phyloP scores from a whole-genome alignment of 2,888 invertebrate species.

The Taenaris catops region DNA sequence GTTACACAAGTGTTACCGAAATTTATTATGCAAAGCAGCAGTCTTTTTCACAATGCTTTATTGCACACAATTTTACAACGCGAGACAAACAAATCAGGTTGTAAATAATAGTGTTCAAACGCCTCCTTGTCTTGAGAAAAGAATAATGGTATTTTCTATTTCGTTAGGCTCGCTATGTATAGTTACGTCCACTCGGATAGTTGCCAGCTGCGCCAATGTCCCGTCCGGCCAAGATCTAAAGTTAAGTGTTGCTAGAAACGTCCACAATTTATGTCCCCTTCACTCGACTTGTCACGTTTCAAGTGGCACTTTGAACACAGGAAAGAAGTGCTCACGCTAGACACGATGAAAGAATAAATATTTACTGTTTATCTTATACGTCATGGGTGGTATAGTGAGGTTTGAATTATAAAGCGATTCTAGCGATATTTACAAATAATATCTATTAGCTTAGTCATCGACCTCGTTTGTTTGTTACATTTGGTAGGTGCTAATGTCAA shows the following conservation, averaged over 20 bases:
- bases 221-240: slow-evolving; percentile 48
- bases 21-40: not conserved
- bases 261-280: slow-evolving; percentile 34
- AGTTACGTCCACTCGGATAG: slow-evolving; percentile 66
- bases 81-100: slow-evolving; percentile 63
- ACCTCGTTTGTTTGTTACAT: no score
- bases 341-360: slow-evolving; percentile 19
- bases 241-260: slow-evolving; percentile 47
- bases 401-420: slow-evolving; percentile 2
- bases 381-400: slow-evolving; percentile 5
- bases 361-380: slow-evolving; percentile 17
- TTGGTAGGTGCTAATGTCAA: no score
- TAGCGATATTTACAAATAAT: no score
- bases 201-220: slow-evolving; percentile 62
- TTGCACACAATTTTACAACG: slow-evolving; percentile 40
- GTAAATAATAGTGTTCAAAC: slow-evolving; percentile 73
- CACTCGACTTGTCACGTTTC: slow-evolving; percentile 25
- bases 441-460: no score
- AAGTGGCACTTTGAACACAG: slow-evolving; percentile 22
- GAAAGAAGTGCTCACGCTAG: slow-evolving; percentile 22
- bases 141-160: slow-evolving; percentile 78
- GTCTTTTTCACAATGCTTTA: slow-evolving; percentile 5
- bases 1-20: slow-evolving; percentile 1
- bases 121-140: slow-evolving; percentile 70
- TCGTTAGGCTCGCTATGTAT: slow-evolving; percentile 66